phyloP scores from a whole-genome alignment of 2,888 invertebrate genomes.

The Drosophila mimica region DNA sequence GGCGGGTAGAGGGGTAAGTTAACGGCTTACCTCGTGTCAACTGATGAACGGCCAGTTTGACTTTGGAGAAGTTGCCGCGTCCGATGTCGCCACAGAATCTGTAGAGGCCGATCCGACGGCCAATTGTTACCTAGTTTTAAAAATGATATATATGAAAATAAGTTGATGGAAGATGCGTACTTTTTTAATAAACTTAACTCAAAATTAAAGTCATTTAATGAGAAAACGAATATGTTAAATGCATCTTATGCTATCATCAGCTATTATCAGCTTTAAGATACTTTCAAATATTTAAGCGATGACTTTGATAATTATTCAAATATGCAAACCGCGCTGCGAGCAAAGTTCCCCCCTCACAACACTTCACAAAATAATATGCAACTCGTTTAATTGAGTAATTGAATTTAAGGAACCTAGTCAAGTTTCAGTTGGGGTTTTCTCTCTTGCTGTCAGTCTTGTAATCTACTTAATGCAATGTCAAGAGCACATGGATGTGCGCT shows the following conservation, averaged over 20 bases:
- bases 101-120: slow-evolving; percentile 91
- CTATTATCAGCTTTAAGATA: neutral
- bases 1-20: too few species aligned
- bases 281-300: neutral
- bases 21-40: slow-evolving; percentile 88
- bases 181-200: neutral
- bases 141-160: neutral
- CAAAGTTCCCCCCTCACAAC: neutral
- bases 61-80: slow-evolving; percentile 92
- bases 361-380: neutral
- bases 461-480: slow-evolving; percentile 43
- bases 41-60: slow-evolving; percentile 90
- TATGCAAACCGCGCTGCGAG: neutral
- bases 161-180: neutral
- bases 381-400: slow-evolving; percentile 9
- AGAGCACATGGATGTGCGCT: slow-evolving; percentile 2
- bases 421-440: slow-evolving; percentile 2
- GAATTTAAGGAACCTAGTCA: slow-evolving; percentile 9
- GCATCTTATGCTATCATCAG: neutral
- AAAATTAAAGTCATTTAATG: too few species aligned
- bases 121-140: slow-evolving; percentile 87
- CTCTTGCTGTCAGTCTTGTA: neutral
- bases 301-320: neutral
- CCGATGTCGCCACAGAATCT: slow-evolving; percentile 91
- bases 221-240: neutral